phyloP scores from a whole-genome alignment of 1,140 invertebrate species.

The Drosophila paulistorum region DNA sequence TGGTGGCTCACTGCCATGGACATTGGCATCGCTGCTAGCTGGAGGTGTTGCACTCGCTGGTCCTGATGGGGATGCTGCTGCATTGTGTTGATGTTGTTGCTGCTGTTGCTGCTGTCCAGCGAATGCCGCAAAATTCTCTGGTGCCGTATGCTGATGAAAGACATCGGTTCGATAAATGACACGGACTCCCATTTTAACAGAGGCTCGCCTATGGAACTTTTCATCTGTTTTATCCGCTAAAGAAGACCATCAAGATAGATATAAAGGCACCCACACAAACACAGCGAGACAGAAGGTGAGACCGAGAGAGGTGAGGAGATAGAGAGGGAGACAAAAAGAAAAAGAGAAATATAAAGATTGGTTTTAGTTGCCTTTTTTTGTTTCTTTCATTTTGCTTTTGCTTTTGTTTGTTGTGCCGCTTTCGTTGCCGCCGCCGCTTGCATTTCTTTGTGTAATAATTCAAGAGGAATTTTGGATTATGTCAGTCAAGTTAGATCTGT shows the following conservation, averaged over 20 bases:
- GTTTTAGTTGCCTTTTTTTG: background rate
- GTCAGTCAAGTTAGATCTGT: constrained; percentile 7
- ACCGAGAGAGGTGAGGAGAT: background rate
- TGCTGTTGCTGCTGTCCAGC: constrained; percentile 51
- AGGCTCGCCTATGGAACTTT: constrained; percentile 78
- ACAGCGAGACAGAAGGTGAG: background rate
- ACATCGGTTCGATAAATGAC: constrained; percentile 81
- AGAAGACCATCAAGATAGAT: constrained; percentile 4
- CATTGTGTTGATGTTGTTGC: constrained; percentile 6
- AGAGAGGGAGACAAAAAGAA: background rate
- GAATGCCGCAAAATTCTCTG: constrained; percentile 70
- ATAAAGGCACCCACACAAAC: background rate
- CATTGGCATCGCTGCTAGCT: background rate
- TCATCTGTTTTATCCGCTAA: constrained; percentile 79
- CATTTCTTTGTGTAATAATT: constrained; percentile 15
- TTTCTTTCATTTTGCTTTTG: background rate
- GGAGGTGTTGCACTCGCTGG: constrained; percentile 49
- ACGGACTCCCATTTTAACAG: constrained; percentile 78
- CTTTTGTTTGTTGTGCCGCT: constrained; percentile 31
- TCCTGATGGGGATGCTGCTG: constrained; percentile 49
- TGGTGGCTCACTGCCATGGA: no score
- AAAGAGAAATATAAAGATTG: background rate
- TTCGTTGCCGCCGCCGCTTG: constrained; percentile 48
- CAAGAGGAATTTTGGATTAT: constrained; percentile 29
- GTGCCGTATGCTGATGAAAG: constrained; percentile 49